phyloP scores from a whole-genome alignment of 2,113 vertebrate genomes.

The Elachura formosa region DNA sequence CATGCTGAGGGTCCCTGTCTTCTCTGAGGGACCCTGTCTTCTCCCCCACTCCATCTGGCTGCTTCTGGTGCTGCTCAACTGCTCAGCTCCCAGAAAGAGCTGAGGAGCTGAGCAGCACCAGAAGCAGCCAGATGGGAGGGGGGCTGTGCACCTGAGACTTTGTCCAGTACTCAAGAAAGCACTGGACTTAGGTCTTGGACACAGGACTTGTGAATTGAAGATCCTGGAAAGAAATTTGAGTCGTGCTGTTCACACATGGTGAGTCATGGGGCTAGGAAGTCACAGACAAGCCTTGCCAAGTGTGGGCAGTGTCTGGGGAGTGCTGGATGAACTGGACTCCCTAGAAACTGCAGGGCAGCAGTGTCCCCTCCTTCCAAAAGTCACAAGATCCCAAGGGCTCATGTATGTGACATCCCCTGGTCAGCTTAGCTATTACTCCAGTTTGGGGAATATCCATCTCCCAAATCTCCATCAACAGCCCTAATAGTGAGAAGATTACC shows the following conservation, averaged over 20 bases:
- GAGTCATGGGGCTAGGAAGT: neutral
- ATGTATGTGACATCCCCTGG: neutral
- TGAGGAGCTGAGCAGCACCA: neutral
- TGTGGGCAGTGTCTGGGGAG: neutral
- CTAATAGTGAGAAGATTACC: neutral
- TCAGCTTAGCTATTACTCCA: neutral
- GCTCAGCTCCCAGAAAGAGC: neutral
- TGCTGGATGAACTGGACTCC: neutral
- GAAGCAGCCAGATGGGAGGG: neutral
- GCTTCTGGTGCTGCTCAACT: too few species aligned
- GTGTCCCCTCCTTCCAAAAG: neutral
- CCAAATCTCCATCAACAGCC: neutral
- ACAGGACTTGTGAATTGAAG: neutral
- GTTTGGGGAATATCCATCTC: neutral
- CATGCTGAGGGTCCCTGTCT: neutral
- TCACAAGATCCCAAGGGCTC: neutral
- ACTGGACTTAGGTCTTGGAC: too few species aligned
- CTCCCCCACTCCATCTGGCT: too few species aligned
- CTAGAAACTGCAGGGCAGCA: neutral
- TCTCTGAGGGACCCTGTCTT: neutral
- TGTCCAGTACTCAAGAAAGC: neutral
- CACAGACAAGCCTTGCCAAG: neutral
- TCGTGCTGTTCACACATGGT: fast-evolving
- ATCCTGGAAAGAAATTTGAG: neutral
- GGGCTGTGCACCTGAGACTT: neutral